phyloP scores from a whole-genome alignment of 2,888 invertebrate species.

The Acleris cristana region DNA sequence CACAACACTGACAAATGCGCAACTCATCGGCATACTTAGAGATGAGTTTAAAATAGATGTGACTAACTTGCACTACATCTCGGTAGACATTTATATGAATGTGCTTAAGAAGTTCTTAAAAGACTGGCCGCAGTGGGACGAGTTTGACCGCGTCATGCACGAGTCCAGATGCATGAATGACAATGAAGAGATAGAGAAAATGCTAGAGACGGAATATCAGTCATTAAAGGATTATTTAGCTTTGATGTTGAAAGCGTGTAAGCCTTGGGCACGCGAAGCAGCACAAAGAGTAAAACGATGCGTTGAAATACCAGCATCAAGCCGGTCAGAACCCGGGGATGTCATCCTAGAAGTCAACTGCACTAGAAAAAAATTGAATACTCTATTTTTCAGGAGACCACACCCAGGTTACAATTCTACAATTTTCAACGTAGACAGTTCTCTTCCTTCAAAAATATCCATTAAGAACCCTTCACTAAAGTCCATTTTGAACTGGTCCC shows the following conservation, averaged over 20 bases:
- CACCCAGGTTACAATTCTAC: slow-evolving; percentile 45
- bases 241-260: slow-evolving; percentile 50
- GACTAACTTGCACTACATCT: slow-evolving; percentile 53
- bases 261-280: slow-evolving; percentile 48
- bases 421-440: slow-evolving; percentile 54
- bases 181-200: slow-evolving; percentile 45
- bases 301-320: slow-evolving; percentile 12
- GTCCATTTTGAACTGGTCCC: slow-evolving; percentile 56
- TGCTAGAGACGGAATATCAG: slow-evolving; percentile 56
- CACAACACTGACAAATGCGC: slow-evolving; percentile 64
- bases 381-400: slow-evolving; percentile 54
- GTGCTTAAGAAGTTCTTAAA: slow-evolving; percentile 68
- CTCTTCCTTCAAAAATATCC: slow-evolving; percentile 44
- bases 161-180: slow-evolving; percentile 48
- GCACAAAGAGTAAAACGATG: slow-evolving; percentile 41
- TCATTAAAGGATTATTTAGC: slow-evolving; percentile 59
- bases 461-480: slow-evolving; percentile 41
- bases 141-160: slow-evolving; percentile 57
- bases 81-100: slow-evolving; percentile 65
- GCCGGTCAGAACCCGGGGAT: slow-evolving; percentile 36
- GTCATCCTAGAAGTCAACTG: slow-evolving; percentile 57
- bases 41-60: slow-evolving; percentile 62
- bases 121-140: slow-evolving; percentile 74
- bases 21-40: slow-evolving; percentile 62
- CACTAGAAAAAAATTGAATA: slow-evolving; percentile 54